A percentile compares a stretch with the other conserved stretches of the same genome.
Evolutionary conservation across 2,113 vertebrate genomes (phyloP).

Genomic region (Silurus meridionalis): DNA sequence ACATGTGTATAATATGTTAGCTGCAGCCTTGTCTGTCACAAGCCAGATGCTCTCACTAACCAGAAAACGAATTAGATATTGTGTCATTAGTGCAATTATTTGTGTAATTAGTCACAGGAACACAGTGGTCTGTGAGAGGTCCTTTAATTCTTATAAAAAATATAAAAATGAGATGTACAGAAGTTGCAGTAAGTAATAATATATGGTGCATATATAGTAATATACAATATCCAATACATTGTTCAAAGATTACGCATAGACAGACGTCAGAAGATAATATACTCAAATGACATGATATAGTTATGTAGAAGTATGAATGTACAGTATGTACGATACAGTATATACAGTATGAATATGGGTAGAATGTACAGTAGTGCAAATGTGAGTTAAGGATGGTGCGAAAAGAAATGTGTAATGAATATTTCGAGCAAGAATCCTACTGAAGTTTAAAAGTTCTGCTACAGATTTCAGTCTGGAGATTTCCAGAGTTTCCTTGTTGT

Average conservation of each 20-base stretch:
- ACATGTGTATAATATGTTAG: not conserved
- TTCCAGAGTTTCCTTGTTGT: constrained; percentile 25
- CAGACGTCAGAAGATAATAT: too few relatives aligned
- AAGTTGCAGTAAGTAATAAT: not conserved
- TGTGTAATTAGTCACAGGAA: not conserved
- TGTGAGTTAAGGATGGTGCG: too few relatives aligned
- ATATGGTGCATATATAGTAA: too few relatives aligned
- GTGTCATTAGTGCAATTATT: not conserved
- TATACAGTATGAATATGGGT: too few relatives aligned
- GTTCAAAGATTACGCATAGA: too few relatives aligned
- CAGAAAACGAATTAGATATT: not conserved
- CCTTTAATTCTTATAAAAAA: not conserved
- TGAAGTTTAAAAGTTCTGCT: not conserved
- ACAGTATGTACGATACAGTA: too few relatives aligned
- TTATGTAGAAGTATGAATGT: too few relatives aligned
- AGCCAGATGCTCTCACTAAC: not conserved
- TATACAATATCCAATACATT: too few relatives aligned
- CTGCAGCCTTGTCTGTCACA: not conserved
- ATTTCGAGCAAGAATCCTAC: not conserved
- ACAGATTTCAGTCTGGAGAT: constrained; percentile 28
- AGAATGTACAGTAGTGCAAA: too few relatives aligned
- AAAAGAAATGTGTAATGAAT: too few relatives aligned
- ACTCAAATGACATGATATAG: too few relatives aligned
- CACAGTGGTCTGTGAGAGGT: not conserved
- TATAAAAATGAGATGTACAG: not conserved